Evolutionary conservation across 92 coral and sea anemone genomes (phyloP), one percentile per base, ranked within the genome.

Genomic region (Phenganax stokvisi): DNA sequence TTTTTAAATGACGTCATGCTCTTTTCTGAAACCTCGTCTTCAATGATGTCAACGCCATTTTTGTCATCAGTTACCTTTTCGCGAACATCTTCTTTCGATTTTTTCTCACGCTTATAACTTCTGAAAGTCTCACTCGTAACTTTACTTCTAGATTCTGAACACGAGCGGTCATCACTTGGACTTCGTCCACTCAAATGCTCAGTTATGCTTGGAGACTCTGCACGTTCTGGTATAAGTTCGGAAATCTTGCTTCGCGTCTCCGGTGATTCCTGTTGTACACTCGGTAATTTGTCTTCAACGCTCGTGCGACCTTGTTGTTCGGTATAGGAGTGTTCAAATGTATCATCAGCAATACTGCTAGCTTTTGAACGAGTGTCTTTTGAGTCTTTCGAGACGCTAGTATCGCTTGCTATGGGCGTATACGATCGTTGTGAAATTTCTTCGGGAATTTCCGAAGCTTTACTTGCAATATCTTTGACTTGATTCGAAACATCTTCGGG

Each of bases 61-160:
- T 10, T 44, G 11, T 79, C 73, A 12, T 29, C 47, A 2, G 51
- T 68, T 0, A 16, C 72, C 16, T 7, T 16, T 37, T 73, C 54
- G 57, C 27, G 8, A 16, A 55, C 56, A 6, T 56, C 62, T 5
- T 17, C 27, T 27, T 73, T 11, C 5, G 58, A 56, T 54, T 73
- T 12, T 15, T 71, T 44, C 56, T 71, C 12, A 12, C 37, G 6
- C 13, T 59, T 56, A 53, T 58, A 28, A 76, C 70, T 30, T 13
- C 6, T 8, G 12, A 57, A 64, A 29, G 71, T 57, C 6, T 20
- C 58, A 64, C 65, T 47, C 56, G 59, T 17, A 30, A 5, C 53
- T 15, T 51, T 29, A 64, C 83, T 78, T 61, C 54, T 57, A 37
- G 72, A 72, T 20, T 78, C 82, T 7, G 82, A 60, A 60, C 51